Evolutionary conservation across 2,888 invertebrate genomes (phyloP), one percentile per base, ranked within the genome.

Genomic region (Cacoxenus indagator): DNA sequence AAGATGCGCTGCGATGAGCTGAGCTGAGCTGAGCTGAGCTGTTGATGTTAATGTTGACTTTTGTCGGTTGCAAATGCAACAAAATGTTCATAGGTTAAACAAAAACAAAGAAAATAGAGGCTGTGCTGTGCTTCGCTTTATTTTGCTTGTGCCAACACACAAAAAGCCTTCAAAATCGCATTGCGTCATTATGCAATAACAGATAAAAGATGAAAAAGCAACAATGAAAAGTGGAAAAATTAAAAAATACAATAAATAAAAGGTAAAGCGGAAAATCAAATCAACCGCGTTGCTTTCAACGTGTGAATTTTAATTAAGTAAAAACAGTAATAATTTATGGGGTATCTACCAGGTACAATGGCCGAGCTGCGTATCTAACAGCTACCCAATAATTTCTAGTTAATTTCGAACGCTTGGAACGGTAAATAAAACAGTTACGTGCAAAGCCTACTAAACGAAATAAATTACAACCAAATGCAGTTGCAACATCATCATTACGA

Each of bases 291-390:
- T 73, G 82, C 81, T 71, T 80, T 81, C 84, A 83, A 77, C 81
- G 83, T 84, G 84, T 84, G 85, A 85, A 85, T 85, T 85, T 85
- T 84, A 84, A 84, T 84, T 83, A 84, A 79, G 9, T 37, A 76
- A 76, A 70, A 68, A 67, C 71, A 71, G 67, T 59, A 37, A 51
- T 29, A 19, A 24, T 37, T 14, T 37, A 37, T 37, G 8, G n/a
- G n/a, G n/a, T n/a, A n/a, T n/a, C n/a, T n/a, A n/a, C n/a, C n/a
- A n/a, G n/a, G n/a, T n/a, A n/a, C n/a, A n/a, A n/a, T n/a, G n/a
- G n/a, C n/a, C n/a, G n/a, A n/a, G 37, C 14, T 37, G 8, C 14
- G 37, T 37, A 37, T 14, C 37, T 37, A 37, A 37, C 37, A 37
- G 37, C 8, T 37, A 14, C 37, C 8, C 14, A 37, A 14, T 37